Evolutionary conservation across 2,888 invertebrate genomes (phyloP).

Genomic region (Allacma fusca): DNA sequence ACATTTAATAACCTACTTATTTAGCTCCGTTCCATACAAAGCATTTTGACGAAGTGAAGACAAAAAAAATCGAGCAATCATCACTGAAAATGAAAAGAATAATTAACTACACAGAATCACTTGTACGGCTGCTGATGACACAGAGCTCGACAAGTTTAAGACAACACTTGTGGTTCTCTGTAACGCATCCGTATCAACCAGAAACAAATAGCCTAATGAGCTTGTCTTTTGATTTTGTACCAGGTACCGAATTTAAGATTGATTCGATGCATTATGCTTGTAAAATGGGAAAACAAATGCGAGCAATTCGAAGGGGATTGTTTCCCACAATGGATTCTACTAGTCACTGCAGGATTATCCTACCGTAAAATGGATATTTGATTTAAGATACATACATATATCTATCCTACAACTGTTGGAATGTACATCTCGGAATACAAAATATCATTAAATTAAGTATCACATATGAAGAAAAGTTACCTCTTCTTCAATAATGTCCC

Average conservation of each 20-base stretch:
- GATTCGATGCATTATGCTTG: neutral
- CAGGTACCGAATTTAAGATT: neutral
- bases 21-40: constrained; percentile 17
- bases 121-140: too few relatives aligned
- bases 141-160: too few relatives aligned
- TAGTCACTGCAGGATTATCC: too few relatives aligned
- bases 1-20: constrained; percentile 40
- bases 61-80: neutral
- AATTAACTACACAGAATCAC: neutral
- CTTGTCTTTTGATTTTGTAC: neutral
- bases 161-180: too few relatives aligned
- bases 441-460: too few relatives aligned
- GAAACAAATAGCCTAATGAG: constrained; percentile 12
- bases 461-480: constrained; percentile 45
- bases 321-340: too few relatives aligned
- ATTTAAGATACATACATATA: too few relatives aligned
- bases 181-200: neutral
- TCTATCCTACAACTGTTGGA: too few relatives aligned
- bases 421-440: too few relatives aligned
- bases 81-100: constrained; percentile 24
- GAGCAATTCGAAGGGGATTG: too few relatives aligned
- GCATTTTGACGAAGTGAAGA: neutral
- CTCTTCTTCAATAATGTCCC: constrained; percentile 60
- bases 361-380: too few relatives aligned
- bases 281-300: neutral